Evolutionary conservation across 2,888 invertebrate species (phyloP), one percentile per base, ranked within the genome.

Genomic region (Sicus ferrugineus): DNA sequence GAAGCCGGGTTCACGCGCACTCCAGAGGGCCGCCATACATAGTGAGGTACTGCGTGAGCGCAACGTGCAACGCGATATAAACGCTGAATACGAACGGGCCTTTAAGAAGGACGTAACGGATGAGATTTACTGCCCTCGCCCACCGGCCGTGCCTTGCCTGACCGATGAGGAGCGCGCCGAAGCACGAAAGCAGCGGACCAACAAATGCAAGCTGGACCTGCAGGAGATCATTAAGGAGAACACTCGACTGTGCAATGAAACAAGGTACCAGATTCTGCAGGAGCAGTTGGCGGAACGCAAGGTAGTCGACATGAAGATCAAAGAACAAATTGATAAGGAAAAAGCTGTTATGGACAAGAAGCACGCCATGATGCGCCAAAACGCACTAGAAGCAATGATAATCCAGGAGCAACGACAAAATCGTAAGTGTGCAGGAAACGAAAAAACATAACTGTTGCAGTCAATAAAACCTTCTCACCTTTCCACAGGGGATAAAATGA

Each of bases 261-360:
- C 69, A 2, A 76, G 69, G 23, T 77, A 76, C n/a, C 72, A 79
- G 38, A 67, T 78, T 14, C 16, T 78, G 6, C 75, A 74, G 38
- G 70, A 74, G 11, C 78, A 79, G 0, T 77, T 73, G 16, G 67
- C 70, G 1, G 77, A 75, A n/a, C 77, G 80, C 1, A 76, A 76
- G 30, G 71, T 74, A 1, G 78, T 78, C 4, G 79, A 85, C 67
- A 75, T 76, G 9, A 83, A 85, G 48, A 71, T 81, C 0, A 79
- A 84, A 56, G 78, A 80, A 6, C 83, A 85, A 68, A 75, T 78
- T 16, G 80, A 81, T 21, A 83, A 84, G 67, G 87, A 88, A 74
- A 74, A 74, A 11, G 75, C 76, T 0, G 70, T 77, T 4, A 70
- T 77, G 71, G 76, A 77, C 64, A 75, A 77, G 54, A 81, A 79